Evolutionary conservation across 2,797 vertebrate genomes (phyloP), one percentile per base, ranked within the genome.

Genomic region (Sparidentex hasta): DNA sequence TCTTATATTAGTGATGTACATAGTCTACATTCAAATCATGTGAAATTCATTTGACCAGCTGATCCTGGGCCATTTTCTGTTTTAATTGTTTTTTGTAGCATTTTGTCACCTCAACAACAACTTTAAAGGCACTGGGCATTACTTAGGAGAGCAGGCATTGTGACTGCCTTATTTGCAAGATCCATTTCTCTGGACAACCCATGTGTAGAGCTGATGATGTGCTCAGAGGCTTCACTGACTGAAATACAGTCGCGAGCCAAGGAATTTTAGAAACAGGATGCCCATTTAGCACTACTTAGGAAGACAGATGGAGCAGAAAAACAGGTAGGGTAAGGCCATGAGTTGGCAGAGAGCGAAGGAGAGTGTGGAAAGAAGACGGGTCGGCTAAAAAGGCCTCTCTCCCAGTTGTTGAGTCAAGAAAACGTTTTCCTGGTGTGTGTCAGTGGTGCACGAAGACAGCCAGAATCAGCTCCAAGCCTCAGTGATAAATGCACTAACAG

Each of bases 401-500:
- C 47, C 65, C 13, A 8, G 64, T 70, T 77, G 72, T 84, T 62
- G 74, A 91, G 82, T 89, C 82, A 74, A 88, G 76, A 55, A 78
- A 89, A 80, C 5, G 16, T 85, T 78, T 58, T 65, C 57, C 71
- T 82, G 81, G 73, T 80, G 75, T 71, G 62, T 80, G 79, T 85
- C 85, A 85, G 76, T 41, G 55, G 76, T 65, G 78, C 74, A 76
- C 86, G 90, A 75, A 89, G 80, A 85, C 78, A 58, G 27, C 65
- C 80, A 79, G 81, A 83, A 88, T 92, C 88, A 86, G 81, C 88
- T 81, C 64, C 62, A 54, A 82, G 74, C 61, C 80, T 70, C 43
- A 11, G 27, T 90, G 91, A 93, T 90, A 48, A 90, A 93, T 91
- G 81, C 41, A 56, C 80, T 52, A 86, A 84, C 93, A 94, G 91